A percentile compares a stretch with the other conserved stretches of the same genome.
Evolutionary conservation across 2,113 vertebrate genomes (phyloP).

Genomic region (Rhabdomys dilectus): DNA sequence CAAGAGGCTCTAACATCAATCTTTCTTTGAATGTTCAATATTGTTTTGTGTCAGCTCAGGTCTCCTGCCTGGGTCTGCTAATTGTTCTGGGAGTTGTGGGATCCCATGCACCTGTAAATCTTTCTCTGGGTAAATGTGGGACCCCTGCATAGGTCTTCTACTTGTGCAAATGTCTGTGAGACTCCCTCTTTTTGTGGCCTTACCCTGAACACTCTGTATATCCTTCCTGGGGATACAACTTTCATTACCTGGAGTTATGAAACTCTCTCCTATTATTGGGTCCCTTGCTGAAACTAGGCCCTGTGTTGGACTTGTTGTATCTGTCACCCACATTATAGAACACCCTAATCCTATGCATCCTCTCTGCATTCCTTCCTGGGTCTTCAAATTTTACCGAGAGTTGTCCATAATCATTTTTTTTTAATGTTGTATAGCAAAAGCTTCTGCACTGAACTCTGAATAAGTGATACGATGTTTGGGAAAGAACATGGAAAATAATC

Average conservation of each 20-base stretch:
- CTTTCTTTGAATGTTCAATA: not conserved
- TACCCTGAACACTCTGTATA: not conserved
- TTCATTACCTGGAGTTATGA: not conserved
- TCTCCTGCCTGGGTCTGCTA: not conserved
- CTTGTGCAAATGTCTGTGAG: not conserved
- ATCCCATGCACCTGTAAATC: not conserved
- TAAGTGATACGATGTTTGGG: constrained; percentile 72
- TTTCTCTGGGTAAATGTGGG: not conserved
- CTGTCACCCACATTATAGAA: not conserved
- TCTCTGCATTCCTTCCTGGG: not conserved
- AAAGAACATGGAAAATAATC: constrained; percentile 72
- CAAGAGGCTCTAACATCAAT: not conserved
- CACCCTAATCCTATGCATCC: not conserved
- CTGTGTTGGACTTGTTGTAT: not conserved
- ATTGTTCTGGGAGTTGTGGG: not conserved
- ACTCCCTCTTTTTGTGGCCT: not conserved
- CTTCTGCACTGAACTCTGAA: constrained; percentile 63
- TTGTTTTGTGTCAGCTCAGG: not conserved
- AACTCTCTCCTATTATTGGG: not conserved
- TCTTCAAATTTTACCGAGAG: not conserved
- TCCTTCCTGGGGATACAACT: too few relatives aligned
- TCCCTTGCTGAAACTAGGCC: too few relatives aligned
- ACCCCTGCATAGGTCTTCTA: not conserved
- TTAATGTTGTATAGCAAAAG: constrained; percentile 11
- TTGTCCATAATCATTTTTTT: not conserved